phyloP scores from a whole-genome alignment of 2,888 invertebrate genomes.

The Homarus gammarus region DNA sequence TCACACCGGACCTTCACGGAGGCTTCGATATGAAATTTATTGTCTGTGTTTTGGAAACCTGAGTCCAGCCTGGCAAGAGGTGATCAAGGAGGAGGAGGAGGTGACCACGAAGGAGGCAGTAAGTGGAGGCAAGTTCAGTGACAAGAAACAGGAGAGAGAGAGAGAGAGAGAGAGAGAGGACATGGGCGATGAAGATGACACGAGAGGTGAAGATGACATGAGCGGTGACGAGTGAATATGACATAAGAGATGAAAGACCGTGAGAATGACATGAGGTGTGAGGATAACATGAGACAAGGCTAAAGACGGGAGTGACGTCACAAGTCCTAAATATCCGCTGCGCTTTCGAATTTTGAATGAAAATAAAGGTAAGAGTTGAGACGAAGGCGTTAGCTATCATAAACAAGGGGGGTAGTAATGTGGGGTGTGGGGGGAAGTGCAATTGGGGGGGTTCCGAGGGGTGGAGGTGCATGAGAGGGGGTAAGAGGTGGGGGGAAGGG shows the following conservation, averaged over 20 bases:
- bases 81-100: background rate
- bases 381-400: background rate
- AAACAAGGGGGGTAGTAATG: background rate
- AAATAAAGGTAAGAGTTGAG: background rate
- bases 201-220: background rate
- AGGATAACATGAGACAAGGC: background rate
- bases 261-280: background rate
- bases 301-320: too few relatives aligned
- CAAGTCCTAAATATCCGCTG: background rate
- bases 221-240: background rate
- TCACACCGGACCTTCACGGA: background rate
- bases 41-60: background rate
- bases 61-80: background rate
- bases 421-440: slow-evolving; percentile 21
- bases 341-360: too few relatives aligned
- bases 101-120: too few relatives aligned
- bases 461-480: background rate
- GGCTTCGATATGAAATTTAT: background rate
- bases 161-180: slow-evolving; percentile 28
- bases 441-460: background rate
- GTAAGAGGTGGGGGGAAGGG: background rate
- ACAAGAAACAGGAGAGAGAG: background rate
- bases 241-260: background rate
- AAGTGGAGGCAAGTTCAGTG: background rate
- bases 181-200: background rate